Percentiles rank a stretch among this genome's conserved stretches.
phyloP scores from a whole-genome alignment of 1,140 invertebrate genomes.

The Dendrolimus kikuchii region DNA sequence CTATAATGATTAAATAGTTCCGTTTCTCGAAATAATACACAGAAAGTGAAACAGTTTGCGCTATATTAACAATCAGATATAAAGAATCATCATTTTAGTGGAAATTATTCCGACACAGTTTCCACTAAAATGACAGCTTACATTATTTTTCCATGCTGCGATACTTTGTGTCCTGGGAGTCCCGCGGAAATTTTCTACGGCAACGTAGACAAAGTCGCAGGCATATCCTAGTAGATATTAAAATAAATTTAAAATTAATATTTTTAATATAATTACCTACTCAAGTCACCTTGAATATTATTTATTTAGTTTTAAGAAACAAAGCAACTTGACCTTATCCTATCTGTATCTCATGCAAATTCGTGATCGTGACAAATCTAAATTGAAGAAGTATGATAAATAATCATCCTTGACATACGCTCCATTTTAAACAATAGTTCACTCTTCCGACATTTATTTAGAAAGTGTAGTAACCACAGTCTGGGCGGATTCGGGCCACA shows the following conservation, averaged over 20 bases:
- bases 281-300: conserved; percentile 30
- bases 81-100: conserved; percentile 10
- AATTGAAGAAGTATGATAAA: conserved; percentile 37
- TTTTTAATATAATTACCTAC: conserved; percentile 14
- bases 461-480: conserved; percentile 11
- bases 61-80: conserved; percentile 34
- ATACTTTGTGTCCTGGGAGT: too few relatives aligned
- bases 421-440: conserved; percentile 34
- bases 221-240: too few relatives aligned
- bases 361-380: conserved; percentile 57
- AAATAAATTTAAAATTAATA: too few relatives aligned
- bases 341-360: conserved; percentile 31
- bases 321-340: conserved; percentile 28
- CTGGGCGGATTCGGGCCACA: not conserved
- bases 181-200: too few relatives aligned
- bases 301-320: conserved; percentile 14
- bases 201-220: too few relatives aligned
- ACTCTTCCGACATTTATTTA: conserved; percentile 26
- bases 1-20: too few relatives aligned
- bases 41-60: too few relatives aligned
- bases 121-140: too few relatives aligned
- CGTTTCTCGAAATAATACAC: too few relatives aligned
- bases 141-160: too few relatives aligned
- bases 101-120: too few relatives aligned
- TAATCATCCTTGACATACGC: conserved; percentile 52